Conservation (phyloP, 1,140 invertebrate genomes). For the Battus philenor region DNA sequence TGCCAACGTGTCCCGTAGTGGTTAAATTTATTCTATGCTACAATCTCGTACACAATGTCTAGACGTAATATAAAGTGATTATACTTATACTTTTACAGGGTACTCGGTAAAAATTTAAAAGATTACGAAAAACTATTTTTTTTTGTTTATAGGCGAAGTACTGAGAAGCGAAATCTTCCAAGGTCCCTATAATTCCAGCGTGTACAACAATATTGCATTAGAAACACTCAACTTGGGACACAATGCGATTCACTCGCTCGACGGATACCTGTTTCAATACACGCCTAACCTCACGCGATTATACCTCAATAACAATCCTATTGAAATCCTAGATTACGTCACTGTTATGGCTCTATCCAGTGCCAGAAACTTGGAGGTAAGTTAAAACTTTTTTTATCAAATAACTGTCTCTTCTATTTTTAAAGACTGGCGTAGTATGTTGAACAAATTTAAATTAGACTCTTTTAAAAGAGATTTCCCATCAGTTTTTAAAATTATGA, state of each 20-base stretch:
- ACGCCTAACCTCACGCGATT: conserved; percentile 79
- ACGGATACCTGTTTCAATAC: conserved; percentile 83
- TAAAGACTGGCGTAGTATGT: too few relatives aligned
- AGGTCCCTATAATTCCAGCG: conserved; percentile 75
- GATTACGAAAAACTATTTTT: too few relatives aligned
- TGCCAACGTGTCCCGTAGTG: too few relatives aligned
- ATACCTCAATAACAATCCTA: conserved; percentile 82
- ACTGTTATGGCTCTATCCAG: conserved; percentile 78
- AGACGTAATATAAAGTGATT: too few relatives aligned
- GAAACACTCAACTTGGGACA: conserved; percentile 80
- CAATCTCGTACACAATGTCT: too few relatives aligned
- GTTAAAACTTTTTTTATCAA: conserved; percentile 3
- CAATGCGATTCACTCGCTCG: conserved; percentile 81
- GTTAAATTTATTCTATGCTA: too few relatives aligned
- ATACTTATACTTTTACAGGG: too few relatives aligned
- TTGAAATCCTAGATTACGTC: conserved; percentile 78
- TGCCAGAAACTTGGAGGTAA: conserved; percentile 78
- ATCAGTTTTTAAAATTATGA: too few relatives aligned
- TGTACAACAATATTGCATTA: conserved; percentile 80
- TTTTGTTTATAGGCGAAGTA: conserved; percentile 78
- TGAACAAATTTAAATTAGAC: too few relatives aligned
- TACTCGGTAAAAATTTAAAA: too few relatives aligned
- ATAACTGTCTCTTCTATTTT: too few relatives aligned
- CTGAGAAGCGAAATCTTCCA: conserved; percentile 77
- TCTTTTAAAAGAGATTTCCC: too few relatives aligned